Percentiles rank a stretch among this genome's conserved stretches.
Conservation (phyloP, 2,113 vertebrate genomes). For the Leptocoma aspasia region DNA sequence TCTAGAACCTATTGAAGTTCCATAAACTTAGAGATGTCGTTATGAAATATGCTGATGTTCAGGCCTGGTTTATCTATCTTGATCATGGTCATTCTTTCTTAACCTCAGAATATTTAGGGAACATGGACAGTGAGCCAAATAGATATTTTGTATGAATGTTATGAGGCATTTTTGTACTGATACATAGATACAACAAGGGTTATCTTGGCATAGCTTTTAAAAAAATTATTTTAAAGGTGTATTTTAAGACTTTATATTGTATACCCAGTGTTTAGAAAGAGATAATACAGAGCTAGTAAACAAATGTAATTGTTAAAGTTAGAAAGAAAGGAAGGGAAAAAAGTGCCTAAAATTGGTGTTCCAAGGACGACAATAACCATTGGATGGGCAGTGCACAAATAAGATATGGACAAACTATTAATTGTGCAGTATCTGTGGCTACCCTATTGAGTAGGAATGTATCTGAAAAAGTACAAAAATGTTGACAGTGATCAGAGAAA, state of each 20-base stretch:
- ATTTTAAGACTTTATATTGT: not conserved
- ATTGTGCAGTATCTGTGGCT: not conserved
- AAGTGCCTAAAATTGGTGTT: not conserved
- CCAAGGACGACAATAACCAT: not conserved
- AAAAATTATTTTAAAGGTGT: not conserved
- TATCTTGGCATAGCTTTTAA: not conserved
- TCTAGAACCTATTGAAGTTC: not conserved
- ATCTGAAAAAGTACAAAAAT: not conserved
- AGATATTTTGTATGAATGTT: accelerated
- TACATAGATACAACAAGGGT: not conserved
- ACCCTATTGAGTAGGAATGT: not conserved
- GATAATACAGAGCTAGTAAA: not conserved
- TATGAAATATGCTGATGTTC: not conserved
- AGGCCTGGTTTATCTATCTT: not conserved
- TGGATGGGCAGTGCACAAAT: not conserved
- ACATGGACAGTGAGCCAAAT: not conserved
- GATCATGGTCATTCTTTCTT: not conserved
- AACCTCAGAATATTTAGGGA: not conserved
- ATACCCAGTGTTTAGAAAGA: not conserved
- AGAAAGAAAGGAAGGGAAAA: not conserved
- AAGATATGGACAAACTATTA: not conserved
- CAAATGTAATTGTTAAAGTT: not conserved
- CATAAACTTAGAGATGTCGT: not conserved
- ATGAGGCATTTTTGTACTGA: not conserved
- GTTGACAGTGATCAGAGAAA: not conserved